Conservation (phyloP, 1,140 invertebrate genomes). For the Drosophila triauraria region DNA sequence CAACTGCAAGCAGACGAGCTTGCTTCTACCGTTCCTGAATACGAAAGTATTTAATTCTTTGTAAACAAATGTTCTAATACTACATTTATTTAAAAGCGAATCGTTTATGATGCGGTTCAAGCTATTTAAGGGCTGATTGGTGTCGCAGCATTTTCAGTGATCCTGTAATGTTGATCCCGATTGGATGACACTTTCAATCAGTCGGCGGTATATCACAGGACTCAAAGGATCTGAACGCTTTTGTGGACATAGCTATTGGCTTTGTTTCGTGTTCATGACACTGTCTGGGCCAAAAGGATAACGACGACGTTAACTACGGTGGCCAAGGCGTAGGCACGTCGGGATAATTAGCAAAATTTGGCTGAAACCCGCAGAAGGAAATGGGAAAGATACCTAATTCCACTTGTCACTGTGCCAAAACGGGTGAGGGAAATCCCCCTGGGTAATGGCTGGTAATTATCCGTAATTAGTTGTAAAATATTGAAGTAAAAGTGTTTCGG, state of each 20-base stretch:
- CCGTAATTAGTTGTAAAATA: conserved; percentile 83
- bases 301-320: conserved; percentile 1
- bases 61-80: no score
- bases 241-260: no score
- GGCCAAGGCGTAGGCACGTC: neutral
- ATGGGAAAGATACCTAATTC: conserved; percentile 19
- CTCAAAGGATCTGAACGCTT: conserved; percentile 15
- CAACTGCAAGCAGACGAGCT: no score
- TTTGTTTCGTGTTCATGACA: no score
- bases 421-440: conserved; percentile 47
- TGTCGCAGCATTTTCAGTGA: neutral
- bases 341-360: neutral
- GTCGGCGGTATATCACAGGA: conserved; percentile 20
- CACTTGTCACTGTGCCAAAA: no score
- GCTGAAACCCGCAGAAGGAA: neutral
- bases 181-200: conserved; percentile 8
- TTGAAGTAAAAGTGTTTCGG: conserved; percentile 71
- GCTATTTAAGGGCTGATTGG: neutral
- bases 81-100: no score
- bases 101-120: no score
- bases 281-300: conserved; percentile 22
- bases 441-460: conserved; percentile 80
- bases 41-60: no score
- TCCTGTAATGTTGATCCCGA: neutral
- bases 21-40: no score